Percentiles rank a stretch among this genome's conserved stretches.
These are phyloP conservation scores for Petrocephalus zakoni DNA, from an alignment of 2,113 vertebrate genomes.

Conservation along the genomic window DNA sequence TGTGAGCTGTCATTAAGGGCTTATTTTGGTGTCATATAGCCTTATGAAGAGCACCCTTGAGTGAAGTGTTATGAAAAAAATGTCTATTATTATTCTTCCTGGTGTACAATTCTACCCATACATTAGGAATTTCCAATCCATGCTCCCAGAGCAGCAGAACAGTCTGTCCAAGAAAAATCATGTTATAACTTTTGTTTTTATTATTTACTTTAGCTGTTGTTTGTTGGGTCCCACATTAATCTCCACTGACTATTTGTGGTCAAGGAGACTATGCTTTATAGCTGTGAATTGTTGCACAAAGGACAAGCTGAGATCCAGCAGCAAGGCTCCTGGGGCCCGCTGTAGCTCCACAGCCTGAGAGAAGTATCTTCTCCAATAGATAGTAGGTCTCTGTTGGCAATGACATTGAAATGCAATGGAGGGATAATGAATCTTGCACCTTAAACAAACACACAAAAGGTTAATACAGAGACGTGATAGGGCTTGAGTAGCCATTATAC, in stretches of 20 bases:
- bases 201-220: not conserved
- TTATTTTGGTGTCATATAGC: too few species aligned
- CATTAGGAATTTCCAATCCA: not conserved
- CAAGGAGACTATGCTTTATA: not conserved
- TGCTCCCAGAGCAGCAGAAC: not conserved
- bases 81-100: not conserved
- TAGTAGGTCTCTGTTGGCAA: not conserved
- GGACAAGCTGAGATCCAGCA: too few species aligned
- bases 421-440: not conserved
- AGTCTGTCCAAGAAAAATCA: not conserved
- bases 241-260: not conserved
- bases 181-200: not conserved
- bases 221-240: not conserved
- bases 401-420: not conserved
- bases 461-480: not conserved
- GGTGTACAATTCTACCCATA: not conserved
- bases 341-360: not conserved
- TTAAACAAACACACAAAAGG: slow-evolving; percentile 10
- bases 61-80: too few species aligned
- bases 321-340: not conserved
- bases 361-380: not conserved
- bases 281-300: not conserved
- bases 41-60: too few species aligned
- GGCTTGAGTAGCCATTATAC: not conserved
- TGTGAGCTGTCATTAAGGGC: too few species aligned